Evolutionary conservation across 2,113 vertebrate genomes (phyloP), one percentile per base, ranked within the genome.

Genomic region (Podarcis muralis): DNA sequence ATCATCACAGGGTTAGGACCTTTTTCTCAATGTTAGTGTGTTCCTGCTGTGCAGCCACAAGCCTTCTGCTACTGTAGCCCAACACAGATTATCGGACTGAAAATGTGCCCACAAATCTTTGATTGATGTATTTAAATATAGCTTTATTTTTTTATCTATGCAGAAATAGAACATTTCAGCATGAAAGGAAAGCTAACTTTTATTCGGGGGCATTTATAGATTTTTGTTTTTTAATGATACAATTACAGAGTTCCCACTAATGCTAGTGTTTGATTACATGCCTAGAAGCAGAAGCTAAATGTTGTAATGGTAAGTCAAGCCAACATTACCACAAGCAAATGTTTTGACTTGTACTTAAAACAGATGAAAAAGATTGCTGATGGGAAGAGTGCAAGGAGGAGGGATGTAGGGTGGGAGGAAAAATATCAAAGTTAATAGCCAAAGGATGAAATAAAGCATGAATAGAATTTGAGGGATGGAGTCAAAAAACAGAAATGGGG

Each of bases 361-460:
- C 40, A 84, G 32, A 71, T 76, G 62, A 91, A 88, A 83, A 71
- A 85, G 18, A 86, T 79, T n/a, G 66, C 5, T 23, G 59, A 37
- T 2, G 18, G 16, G 78, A 53, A 53, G 18, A 83, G 68, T 35
- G 57, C 15, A 65, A 81, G 4, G 43, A 76, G 43, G 32, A 32
- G 43, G 57, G 32, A 12, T 69, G 12, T 62, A 62, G 25, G 32
- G 79, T 2, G 57, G 80, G 32, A 5, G 32, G 59, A 15, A 83
- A 76, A 77, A 83, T 69, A 88, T 71, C 72, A 86, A 75, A 57
- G n/a, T 68, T 86, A 76, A 89, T 65, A 82, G 23, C 23, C 69
- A 86, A 81, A 84, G 27, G 40, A 82, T 72, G n/a, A 88, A 88
- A 88, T 37, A 8, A 82, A 8, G 72, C 66, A 57, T 74, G 83